phyloP scores from a whole-genome alignment of 1,140 invertebrate species.

The Drosophila pandora region DNA sequence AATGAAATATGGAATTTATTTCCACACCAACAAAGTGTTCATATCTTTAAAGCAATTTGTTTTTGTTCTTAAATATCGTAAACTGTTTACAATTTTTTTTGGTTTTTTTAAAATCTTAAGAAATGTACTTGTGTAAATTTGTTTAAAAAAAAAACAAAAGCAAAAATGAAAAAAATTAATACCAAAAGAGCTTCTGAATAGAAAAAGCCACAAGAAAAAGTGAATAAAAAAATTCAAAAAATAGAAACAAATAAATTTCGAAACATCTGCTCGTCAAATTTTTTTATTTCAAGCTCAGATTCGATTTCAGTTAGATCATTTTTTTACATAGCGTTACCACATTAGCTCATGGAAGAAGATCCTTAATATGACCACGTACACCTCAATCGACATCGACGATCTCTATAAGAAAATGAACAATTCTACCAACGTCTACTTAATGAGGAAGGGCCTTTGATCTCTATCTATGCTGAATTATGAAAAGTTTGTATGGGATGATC shows the following conservation, averaged over 20 bases:
- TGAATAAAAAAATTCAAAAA: conserved; percentile 67
- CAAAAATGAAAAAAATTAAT: conserved; percentile 34
- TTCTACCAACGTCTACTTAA: conserved; percentile 8
- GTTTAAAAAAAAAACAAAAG: conserved; percentile 47
- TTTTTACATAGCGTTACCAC: conserved; percentile 23
- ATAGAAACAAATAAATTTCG: conserved; percentile 53
- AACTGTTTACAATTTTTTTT: conserved; percentile 54
- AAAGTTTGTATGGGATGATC: conserved; percentile 35
- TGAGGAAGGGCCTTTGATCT: conserved; percentile 27
- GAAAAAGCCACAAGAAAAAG: conserved; percentile 61
- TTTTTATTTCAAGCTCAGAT: conserved; percentile 73
- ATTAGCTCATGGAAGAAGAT: conserved; percentile 46
- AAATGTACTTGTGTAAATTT: conserved; percentile 56
- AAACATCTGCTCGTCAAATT: conserved; percentile 69
- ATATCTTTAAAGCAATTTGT: conserved; percentile 1
- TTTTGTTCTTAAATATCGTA: conserved; percentile 42
- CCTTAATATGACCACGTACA: conserved; percentile 24
- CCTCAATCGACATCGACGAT: conserved; percentile 12
- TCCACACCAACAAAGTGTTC: conserved; percentile 38
- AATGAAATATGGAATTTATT: conserved; percentile 23
- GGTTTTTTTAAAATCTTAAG: conserved; percentile 63
- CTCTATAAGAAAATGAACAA: conserved; percentile 8
- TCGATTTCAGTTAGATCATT: conserved; percentile 67
- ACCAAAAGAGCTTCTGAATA: conserved; percentile 52
- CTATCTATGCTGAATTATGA: not conserved